Evolutionary conservation across 1,140 invertebrate genomes (phyloP), one percentile per base, ranked within the genome.

Genomic region (Drosophila setifemur): DNA sequence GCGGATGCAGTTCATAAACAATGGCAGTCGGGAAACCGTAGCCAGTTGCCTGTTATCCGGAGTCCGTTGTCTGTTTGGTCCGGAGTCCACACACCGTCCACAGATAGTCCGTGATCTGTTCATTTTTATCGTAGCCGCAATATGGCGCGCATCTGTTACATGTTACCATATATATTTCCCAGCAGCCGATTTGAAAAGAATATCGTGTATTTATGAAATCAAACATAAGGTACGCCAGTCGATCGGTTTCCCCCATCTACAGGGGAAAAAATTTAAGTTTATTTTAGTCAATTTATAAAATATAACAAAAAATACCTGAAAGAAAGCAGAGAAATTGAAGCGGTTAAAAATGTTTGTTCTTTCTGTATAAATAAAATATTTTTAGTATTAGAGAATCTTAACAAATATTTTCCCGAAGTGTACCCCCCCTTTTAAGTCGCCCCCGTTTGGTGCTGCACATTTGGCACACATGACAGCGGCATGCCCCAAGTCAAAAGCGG

Each of bases 1-100:
- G 81, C 79, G 79, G 79, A 85, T 85, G 79, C 79, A 85, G 79
- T 85, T 75, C 75, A 85, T 85, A 85, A 85, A 85, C 79, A 85
- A 86, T 85, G 42, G 52, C 66, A 50, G 55, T 60, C 49, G 55
- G 55, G 25, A 54, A 50, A n/a, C 48, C 55, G 18, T 71, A 54
- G 58, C 23, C 39, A 19, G 28, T 31, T 18, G 16, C 19, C 53
- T 45, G 54, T 26, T 47, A 28, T 18, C 60, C 54, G 37, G 19
- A 33, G 37, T 57, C 57, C 57, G 25, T 12, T 16, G 52, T 49
- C 52, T 19, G 44, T 14, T 3, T n/a, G n/a, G 40, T 61, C 55
- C 55, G 40, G 55, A 63, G 55, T 61, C 55, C 40, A 19, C 21
- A 42, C 6, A 25, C 23, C 53, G 12, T 25, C 28, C 21, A n/a